Conservation (phyloP, 2,888 invertebrate genomes). For the Mythimna impura region DNA sequence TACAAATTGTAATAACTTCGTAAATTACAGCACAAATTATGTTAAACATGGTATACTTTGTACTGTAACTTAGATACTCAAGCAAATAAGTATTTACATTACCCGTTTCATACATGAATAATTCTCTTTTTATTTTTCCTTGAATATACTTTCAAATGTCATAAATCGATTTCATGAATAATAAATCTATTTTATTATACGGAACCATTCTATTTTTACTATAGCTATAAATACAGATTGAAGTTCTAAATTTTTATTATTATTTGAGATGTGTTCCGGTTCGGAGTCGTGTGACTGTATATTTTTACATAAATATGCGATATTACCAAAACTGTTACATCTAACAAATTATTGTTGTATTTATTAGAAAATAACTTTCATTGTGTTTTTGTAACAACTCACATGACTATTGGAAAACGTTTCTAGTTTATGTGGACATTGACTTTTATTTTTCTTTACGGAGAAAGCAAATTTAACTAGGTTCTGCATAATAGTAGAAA, state of each 20-base stretch:
- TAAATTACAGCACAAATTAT: too few species aligned
- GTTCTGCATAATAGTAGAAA: too few species aligned
- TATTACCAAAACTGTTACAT: slow-evolving; percentile 40
- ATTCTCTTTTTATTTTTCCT: neutral
- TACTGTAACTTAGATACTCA: neutral
- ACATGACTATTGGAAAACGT: slow-evolving; percentile 15
- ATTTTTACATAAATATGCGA: slow-evolving; percentile 61
- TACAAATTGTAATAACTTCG: neutral
- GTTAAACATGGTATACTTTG: too few species aligned
- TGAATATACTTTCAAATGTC: neutral
- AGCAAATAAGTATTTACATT: neutral
- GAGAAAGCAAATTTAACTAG: neutral
- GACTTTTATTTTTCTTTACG: neutral
- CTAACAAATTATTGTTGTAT: slow-evolving; percentile 32
- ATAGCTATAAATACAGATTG: slow-evolving; percentile 3
- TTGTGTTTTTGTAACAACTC: slow-evolving; percentile 24
- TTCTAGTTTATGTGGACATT: slow-evolving; percentile 2
- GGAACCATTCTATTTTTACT: slow-evolving; percentile 18
- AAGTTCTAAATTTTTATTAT: slow-evolving; percentile 34
- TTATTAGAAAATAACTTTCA: slow-evolving; percentile 56
- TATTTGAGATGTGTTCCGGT: slow-evolving; percentile 47
- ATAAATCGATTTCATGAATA: slow-evolving; percentile 10
- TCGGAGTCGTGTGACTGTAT: slow-evolving; percentile 47
- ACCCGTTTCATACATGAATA: neutral
- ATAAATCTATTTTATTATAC: slow-evolving; percentile 23